A percentile compares a stretch with the other conserved stretches of the same genome.
These are phyloP conservation scores for Coreoperca whiteheadi DNA, from an alignment of 2,113 vertebrate species.

Conservation along the genomic window DNA sequence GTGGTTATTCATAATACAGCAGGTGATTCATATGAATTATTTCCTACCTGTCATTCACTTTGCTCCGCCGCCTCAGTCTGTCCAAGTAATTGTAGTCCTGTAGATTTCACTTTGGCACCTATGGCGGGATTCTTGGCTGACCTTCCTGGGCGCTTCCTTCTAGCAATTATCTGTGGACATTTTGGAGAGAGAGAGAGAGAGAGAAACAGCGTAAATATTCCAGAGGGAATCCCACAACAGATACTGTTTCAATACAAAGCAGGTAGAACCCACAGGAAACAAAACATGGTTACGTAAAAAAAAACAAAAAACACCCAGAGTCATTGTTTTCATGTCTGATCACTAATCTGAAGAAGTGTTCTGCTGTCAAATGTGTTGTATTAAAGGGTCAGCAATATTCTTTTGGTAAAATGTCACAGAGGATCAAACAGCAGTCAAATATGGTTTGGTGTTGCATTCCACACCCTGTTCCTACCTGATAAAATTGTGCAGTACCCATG, in stretches of 20 bases:
- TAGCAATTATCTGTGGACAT: conserved; percentile 78
- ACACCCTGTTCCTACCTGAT: conserved; percentile 29
- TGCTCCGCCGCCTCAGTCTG: conserved; percentile 64
- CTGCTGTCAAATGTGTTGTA: background rate
- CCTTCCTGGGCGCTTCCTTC: conserved; percentile 74
- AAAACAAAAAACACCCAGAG: too few relatives aligned
- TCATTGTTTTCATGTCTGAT: background rate
- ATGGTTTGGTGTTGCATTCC: background rate
- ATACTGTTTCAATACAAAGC: background rate
- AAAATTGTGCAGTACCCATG: conserved; percentile 25
- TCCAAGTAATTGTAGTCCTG: conserved; percentile 79
- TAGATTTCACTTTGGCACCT: conserved; percentile 77
- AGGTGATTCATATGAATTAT: conserved; percentile 79
- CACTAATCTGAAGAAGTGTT: background rate
- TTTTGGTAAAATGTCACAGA: conserved; percentile 14
- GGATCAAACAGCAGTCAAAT: conserved; percentile 26
- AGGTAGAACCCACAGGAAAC: conserved; percentile 6
- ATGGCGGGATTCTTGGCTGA: conserved; percentile 76
- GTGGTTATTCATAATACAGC: conserved; percentile 78
- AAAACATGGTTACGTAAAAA: conserved; percentile 5
- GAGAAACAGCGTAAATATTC: conserved; percentile 65
- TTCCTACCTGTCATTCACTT: conserved; percentile 83
- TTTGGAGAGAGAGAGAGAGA: too few relatives aligned
- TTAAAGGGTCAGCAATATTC: background rate
- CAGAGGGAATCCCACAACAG: conserved; percentile 52